A percentile compares a stretch with the other conserved stretches of the same genome.
These are phyloP conservation scores for Chaenocephalus aceratus DNA, from an alignment of 2,113 vertebrate species.

Conservation along the genomic window DNA sequence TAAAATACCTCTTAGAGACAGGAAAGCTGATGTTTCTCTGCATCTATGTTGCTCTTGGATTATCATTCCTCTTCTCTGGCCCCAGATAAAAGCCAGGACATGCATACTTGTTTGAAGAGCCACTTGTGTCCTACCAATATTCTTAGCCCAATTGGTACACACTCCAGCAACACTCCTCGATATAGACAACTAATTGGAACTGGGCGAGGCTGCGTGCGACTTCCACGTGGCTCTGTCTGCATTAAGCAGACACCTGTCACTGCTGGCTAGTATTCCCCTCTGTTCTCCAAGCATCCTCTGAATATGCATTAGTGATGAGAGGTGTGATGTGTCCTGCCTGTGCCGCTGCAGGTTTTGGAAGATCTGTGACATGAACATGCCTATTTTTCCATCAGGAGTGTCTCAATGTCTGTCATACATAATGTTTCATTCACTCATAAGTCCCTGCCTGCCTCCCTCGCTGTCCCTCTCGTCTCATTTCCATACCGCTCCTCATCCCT, in stretches of 20 bases:
- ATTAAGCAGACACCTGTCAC: conserved; percentile 78
- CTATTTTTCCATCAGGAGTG: conserved; percentile 65
- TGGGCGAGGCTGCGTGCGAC: conserved; percentile 43
- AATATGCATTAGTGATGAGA: conserved; percentile 55
- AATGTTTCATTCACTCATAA: conserved; percentile 72
- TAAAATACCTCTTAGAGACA: conserved; percentile 28
- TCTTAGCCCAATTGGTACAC: conserved; percentile 60
- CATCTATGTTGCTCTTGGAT: conserved; percentile 51
- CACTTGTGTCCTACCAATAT: conserved; percentile 60
- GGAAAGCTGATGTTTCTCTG: conserved; percentile 25
- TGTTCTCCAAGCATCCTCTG: conserved; percentile 21
- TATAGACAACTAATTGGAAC: conserved; percentile 64
- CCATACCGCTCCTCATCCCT: conserved; percentile 55
- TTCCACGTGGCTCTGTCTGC: conserved; percentile 49
- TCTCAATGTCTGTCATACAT: conserved; percentile 71
- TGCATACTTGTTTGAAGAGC: conserved; percentile 67
- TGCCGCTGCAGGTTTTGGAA: conserved; percentile 42
- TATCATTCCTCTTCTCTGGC: conserved; percentile 55
- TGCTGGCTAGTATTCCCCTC: conserved; percentile 32
- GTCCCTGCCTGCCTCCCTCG: conserved; percentile 51
- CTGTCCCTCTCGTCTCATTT: conserved; percentile 69
- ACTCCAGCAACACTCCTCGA: conserved; percentile 59
- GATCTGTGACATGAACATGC: conserved; percentile 60
- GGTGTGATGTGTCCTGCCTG: conserved; percentile 54
- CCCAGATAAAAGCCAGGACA: conserved; percentile 55